Conservation (phyloP, 1,140 invertebrate genomes). For the Gryllus bimaculatus region DNA sequence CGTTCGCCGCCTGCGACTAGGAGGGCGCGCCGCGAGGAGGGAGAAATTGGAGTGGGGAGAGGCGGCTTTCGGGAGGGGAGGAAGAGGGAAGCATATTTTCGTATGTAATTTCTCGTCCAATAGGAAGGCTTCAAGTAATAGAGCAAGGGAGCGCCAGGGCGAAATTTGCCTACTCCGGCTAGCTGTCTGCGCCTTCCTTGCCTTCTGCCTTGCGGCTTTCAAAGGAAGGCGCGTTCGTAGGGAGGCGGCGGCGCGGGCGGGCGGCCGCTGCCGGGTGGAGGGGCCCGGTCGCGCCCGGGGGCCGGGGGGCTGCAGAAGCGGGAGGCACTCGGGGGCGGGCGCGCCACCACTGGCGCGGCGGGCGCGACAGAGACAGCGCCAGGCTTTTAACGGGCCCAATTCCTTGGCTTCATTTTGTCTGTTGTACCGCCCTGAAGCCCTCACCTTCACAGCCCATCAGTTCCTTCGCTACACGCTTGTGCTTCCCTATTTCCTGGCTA, state of each 20-base stretch:
- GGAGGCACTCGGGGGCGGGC: not conserved
- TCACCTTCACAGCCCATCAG: not conserved
- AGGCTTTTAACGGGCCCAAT: not conserved
- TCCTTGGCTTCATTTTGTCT: slow-evolving; percentile 1
- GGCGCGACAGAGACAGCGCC: not conserved
- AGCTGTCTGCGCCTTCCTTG: not conserved
- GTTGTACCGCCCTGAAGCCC: not conserved
- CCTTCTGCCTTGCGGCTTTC: not conserved
- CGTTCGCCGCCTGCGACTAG: not conserved
- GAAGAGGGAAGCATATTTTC: not conserved
- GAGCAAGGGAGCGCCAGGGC: not conserved
- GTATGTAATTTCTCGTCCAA: slow-evolving; percentile 4
- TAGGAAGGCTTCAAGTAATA: not conserved
- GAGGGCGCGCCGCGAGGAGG: not conserved
- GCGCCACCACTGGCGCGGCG: too few relatives aligned
- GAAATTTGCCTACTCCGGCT: not conserved
- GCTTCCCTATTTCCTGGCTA: too few relatives aligned
- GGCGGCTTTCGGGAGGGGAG: not conserved
- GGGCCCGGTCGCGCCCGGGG: too few relatives aligned
- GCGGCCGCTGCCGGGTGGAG: too few relatives aligned
- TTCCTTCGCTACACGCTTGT: not conserved
- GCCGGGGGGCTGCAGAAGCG: not conserved
- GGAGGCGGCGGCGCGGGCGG: too few relatives aligned
- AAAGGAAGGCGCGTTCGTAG: not conserved
- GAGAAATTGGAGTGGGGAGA: not conserved